phyloP scores from a whole-genome alignment of 2,888 invertebrate genomes.

The Apamea crenata region DNA sequence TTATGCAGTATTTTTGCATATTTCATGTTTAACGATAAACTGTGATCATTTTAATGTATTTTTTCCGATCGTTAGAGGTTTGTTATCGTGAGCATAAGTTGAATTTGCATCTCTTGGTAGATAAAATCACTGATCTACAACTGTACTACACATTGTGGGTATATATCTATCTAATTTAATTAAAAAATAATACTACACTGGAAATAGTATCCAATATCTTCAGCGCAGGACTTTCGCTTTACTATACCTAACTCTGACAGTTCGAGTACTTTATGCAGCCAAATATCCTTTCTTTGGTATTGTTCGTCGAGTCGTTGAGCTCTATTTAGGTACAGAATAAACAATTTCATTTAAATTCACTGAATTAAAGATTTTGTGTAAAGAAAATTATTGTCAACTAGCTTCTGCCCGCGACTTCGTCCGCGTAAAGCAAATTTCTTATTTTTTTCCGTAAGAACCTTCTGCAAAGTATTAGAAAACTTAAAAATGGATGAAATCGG shows the following conservation, averaged over 20 bases:
- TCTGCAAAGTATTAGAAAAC: too few relatives aligned
- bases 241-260: neutral
- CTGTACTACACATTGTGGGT: neutral
- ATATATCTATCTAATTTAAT: slow-evolving; percentile 1
- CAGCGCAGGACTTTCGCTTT: neutral
- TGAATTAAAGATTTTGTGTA: neutral
- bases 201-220: neutral
- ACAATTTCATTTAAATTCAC: neutral
- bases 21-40: neutral
- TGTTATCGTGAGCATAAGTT: neutral
- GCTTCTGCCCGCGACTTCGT: too few relatives aligned
- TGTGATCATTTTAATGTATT: slow-evolving; percentile 11
- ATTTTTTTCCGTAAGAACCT: too few relatives aligned
- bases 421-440: too few relatives aligned
- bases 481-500: too few relatives aligned
- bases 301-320: neutral
- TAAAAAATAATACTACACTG: neutral
- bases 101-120: neutral
- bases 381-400: neutral
- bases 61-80: slow-evolving; percentile 12
- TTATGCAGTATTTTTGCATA: slow-evolving; percentile 25
- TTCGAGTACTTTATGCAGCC: too few relatives aligned
- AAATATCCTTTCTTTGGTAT: too few relatives aligned
- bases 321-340: neutral
- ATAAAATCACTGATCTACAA: neutral